phyloP scores from a whole-genome alignment of 2,113 vertebrate genomes.

The Syngnathoides biaculeatus region DNA sequence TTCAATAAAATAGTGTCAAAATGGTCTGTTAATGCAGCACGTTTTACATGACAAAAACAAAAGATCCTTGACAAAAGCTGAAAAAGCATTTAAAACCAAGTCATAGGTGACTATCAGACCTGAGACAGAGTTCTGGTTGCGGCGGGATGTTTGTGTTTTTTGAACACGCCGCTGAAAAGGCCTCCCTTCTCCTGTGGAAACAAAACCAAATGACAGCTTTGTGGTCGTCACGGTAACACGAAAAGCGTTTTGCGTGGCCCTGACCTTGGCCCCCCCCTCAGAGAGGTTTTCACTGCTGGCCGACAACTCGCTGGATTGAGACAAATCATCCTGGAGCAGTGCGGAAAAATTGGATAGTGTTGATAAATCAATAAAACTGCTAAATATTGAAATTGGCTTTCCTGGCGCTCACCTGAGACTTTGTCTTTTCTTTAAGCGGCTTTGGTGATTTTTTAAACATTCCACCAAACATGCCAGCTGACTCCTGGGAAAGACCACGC shows the following conservation, averaged over 20 bases:
- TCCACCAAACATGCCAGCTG: slow-evolving; percentile 32
- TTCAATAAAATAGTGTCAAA: too few species aligned
- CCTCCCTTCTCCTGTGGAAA: slow-evolving; percentile 51
- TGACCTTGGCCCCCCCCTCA: slow-evolving; percentile 35
- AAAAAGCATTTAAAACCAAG: neutral
- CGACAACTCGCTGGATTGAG: slow-evolving; percentile 16
- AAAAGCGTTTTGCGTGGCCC: neutral
- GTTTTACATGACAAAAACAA: neutral
- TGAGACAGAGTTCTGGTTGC: slow-evolving; percentile 19
- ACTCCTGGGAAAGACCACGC: slow-evolving; percentile 13
- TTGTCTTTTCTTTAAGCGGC: neutral
- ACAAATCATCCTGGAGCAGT: slow-evolving; percentile 37
- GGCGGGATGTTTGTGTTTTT: slow-evolving; percentile 24
- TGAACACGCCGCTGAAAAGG: slow-evolving; percentile 49
- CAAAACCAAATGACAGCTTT: neutral
- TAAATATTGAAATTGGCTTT: neutral
- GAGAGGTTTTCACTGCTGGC: slow-evolving; percentile 37
- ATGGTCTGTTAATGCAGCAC: neutral
- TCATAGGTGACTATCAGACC: slow-evolving; percentile 23
- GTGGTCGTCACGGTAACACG: neutral
- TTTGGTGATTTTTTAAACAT: slow-evolving; percentile 39
- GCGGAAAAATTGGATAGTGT: neutral
- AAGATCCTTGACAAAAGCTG: too few species aligned
- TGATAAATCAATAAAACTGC: neutral
- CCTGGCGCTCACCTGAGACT: slow-evolving; percentile 25